These are phyloP conservation scores for Cydia strobilella DNA, from an alignment of 1,140 invertebrate species.

Conservation along the genomic window DNA sequence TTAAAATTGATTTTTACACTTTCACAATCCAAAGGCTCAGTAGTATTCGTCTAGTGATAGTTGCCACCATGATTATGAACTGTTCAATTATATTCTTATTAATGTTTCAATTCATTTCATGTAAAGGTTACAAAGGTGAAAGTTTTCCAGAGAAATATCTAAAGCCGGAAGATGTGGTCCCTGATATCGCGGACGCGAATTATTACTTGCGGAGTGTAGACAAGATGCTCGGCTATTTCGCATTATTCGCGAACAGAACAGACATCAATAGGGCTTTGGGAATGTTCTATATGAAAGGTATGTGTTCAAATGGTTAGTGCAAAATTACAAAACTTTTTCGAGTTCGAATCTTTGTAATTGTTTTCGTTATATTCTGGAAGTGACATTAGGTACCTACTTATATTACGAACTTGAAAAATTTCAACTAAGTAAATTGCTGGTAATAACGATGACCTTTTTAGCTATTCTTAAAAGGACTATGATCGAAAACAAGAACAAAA, in stretches of 20 bases:
- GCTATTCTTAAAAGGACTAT: constrained; percentile 41
- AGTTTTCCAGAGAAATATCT: constrained; percentile 10
- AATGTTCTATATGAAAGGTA: constrained; percentile 41
- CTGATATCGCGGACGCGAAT: not conserved
- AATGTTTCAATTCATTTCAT: not conserved
- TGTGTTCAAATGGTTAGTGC: too few species aligned
- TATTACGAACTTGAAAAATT: constrained; percentile 2
- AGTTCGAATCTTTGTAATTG: too few species aligned
- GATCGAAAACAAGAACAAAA: constrained; percentile 36
- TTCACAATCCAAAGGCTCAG: not conserved
- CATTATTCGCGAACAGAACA: constrained; percentile 38
- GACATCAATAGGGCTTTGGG: constrained; percentile 38
- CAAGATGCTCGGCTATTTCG: not conserved
- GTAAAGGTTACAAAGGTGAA: not conserved
- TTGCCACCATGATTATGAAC: not conserved
- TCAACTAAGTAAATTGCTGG: not conserved
- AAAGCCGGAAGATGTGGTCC: not conserved
- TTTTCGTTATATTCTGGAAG: not conserved
- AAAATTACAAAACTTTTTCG: too few species aligned
- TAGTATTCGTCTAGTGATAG: not conserved
- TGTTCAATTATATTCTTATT: not conserved
- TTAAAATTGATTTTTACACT: not conserved
- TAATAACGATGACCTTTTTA: constrained; percentile 15
- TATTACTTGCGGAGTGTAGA: not conserved
- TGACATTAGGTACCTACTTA: not conserved